Evolutionary conservation across 2,888 invertebrate species (phyloP).

Genomic region (Protonemura montana): DNA sequence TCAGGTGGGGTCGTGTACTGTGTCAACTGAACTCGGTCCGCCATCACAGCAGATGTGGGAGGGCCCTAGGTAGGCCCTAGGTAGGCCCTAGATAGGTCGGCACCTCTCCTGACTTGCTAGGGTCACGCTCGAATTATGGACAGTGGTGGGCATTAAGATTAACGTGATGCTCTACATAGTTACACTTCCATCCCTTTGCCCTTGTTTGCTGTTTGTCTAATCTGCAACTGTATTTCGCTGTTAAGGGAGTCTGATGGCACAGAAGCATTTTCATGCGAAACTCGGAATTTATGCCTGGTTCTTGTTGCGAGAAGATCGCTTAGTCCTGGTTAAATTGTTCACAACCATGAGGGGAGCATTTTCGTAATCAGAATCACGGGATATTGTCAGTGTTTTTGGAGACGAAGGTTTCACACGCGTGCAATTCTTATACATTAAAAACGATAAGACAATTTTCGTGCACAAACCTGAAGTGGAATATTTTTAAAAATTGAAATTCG

Average conservation of each 20-base stretch:
- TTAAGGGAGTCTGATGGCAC: not conserved
- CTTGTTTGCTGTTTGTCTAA: constrained; percentile 7
- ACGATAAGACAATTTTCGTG: not conserved
- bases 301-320: not conserved
- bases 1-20: not conserved
- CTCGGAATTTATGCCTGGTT: not conserved
- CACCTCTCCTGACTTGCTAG: not conserved
- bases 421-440: not conserved
- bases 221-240: not conserved
- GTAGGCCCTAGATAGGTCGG: not conserved
- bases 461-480: not conserved
- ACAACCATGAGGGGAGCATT: not conserved
- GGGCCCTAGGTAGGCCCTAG: too few species aligned
- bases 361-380: not conserved
- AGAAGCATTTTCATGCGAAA: not conserved
- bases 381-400: not conserved
- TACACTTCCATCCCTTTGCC: not conserved
- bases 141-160: not conserved
- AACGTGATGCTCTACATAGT: not conserved
- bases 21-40: not conserved
- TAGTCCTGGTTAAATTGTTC: not conserved
- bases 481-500: not conserved
- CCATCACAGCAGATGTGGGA: not conserved
- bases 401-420: not conserved
- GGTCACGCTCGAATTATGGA: not conserved